Evolutionary conservation across 2,113 vertebrate species (phyloP).

Genomic region (Crotophaga sulcirostris): DNA sequence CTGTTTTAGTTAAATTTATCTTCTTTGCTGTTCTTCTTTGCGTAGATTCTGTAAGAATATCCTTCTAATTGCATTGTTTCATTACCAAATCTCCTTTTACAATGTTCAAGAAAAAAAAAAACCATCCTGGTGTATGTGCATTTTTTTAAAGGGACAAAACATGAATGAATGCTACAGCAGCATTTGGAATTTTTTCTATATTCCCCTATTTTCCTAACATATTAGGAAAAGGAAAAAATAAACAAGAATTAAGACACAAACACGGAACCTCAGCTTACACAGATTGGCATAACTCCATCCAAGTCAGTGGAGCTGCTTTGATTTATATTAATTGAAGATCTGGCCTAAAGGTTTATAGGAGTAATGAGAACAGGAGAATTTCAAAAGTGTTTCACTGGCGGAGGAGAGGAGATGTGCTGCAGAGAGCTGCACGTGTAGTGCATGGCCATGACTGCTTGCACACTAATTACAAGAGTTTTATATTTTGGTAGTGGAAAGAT

Average conservation of each 20-base stretch:
- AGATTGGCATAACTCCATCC: neutral
- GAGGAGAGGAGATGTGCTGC: neutral
- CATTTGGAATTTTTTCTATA: neutral
- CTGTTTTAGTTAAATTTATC: neutral
- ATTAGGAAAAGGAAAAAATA: fast-evolving
- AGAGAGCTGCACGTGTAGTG: neutral
- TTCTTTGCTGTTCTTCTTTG: neutral
- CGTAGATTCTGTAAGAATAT: neutral
- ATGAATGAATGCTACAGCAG: neutral
- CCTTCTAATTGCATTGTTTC: neutral
- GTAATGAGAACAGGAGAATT: neutral
- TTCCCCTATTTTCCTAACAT: neutral
- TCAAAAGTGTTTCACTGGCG: neutral
- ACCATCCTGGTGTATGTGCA: neutral
- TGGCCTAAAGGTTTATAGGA: constrained; percentile 7
- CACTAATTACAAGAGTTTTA: constrained; percentile 37
- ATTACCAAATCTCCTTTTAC: neutral
- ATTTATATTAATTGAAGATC: neutral
- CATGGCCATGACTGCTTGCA: neutral
- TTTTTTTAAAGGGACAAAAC: constrained; percentile 7
- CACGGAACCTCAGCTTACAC: neutral
- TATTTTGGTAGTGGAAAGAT: neutral
- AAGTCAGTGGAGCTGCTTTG: neutral
- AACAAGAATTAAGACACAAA: neutral
- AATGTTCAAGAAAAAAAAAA: neutral